phyloP scores from a whole-genome alignment of 2,888 invertebrate species.

The Agonopterix alstromeriana region DNA sequence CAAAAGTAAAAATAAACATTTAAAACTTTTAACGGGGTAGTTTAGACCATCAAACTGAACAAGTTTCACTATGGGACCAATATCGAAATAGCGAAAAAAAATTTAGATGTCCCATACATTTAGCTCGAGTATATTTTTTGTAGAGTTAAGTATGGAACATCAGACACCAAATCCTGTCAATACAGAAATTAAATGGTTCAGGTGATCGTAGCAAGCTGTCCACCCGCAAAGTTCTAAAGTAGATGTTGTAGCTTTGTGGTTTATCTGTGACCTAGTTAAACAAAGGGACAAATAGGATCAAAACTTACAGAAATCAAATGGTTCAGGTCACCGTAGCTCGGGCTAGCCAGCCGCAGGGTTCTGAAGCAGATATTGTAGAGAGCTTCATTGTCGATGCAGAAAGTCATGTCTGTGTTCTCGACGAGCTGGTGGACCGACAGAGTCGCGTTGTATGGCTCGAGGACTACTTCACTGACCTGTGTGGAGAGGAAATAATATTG shows the following conservation, averaged over 20 bases:
- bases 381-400: slow-evolving; percentile 88
- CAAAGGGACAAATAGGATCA: too few species aligned
- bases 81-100: too few species aligned
- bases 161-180: too few species aligned
- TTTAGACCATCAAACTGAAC: too few species aligned
- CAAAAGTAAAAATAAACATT: too few species aligned
- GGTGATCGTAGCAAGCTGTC: slow-evolving; percentile 86
- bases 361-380: slow-evolving; percentile 88
- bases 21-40: too few species aligned
- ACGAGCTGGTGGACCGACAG: slow-evolving; percentile 85
- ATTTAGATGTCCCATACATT: too few species aligned
- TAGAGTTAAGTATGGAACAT: too few species aligned
- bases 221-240: slow-evolving; percentile 84
- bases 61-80: too few species aligned
- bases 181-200: slow-evolving; percentile 84
- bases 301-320: slow-evolving; percentile 81
- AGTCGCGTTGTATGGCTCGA: slow-evolving; percentile 88
- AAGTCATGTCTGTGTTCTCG: slow-evolving; percentile 86
- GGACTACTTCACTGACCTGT: slow-evolving; percentile 81
- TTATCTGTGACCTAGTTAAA: slow-evolving; percentile 53
- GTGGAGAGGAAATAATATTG: neutral
- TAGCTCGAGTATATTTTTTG: too few species aligned
- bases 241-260: slow-evolving; percentile 90
- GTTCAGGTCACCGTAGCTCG: slow-evolving; percentile 89
- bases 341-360: slow-evolving; percentile 81